Base-by-base conservation (phyloP, 2,797 vertebrate species). In the Florisuga fusca region DNA sequence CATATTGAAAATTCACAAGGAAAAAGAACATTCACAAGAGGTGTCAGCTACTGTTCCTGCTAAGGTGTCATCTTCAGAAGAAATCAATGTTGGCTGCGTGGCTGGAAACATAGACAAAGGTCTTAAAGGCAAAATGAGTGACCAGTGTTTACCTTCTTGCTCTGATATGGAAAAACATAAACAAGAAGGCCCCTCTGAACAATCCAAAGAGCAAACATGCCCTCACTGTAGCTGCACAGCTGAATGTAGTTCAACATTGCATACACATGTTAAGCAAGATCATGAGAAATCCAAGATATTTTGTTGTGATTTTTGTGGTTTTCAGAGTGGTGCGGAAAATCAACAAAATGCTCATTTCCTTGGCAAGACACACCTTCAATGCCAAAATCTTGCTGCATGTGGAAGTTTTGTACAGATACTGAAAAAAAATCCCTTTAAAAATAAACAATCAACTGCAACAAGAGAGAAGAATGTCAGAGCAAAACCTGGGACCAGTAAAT, bases 1-100 rank as follows among this genome's bases (percentile, higher is more conserved):
- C 93, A 97, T 98, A 79, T 88, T 98, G 94, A 98, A 99, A 97
- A 98, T 97, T 94, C 98, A 98, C 57, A 79, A 84, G 33, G 98
- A 98, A 91, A 97, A 96, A 79, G 98, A 97, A 75, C 96, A 98
- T 90, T 91, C 71, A 79, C 95, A 84, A 97, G 96, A 96, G 11
- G 10, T 58, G 34, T 66, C 63, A 91, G 50, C 85, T 87, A 38
- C 58, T 54, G 50, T 63, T 81, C 38, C 53, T 11, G 85, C 94
- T 75, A 72, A 90, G n/a, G 89, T 89, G 17, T 29, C 41, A 38
- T 74, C 89, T 73, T 54, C 72, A 67, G 78, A 91, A 81, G 90
- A 96, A 94, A 74, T 67, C 16, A 58, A 10, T 64, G 80, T 69
- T 63, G 79, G 83, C 33, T 86, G 48, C 73, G 31, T 55, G 48